Conservation (phyloP, 1,140 invertebrate species). For the Zaprionus vittiger region DNA sequence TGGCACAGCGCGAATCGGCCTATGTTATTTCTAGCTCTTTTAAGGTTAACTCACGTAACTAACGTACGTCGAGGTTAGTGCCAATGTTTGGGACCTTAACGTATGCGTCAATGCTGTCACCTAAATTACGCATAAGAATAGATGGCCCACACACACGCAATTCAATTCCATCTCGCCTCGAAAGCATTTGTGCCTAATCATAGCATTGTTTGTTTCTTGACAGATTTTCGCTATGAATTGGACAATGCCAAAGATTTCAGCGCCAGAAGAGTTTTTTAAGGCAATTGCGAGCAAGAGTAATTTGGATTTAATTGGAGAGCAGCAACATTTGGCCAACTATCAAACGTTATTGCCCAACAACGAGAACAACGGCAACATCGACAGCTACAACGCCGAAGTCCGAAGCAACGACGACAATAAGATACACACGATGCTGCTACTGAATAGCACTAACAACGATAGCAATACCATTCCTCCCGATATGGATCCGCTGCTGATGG, state of each 20-base stretch:
- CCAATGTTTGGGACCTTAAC: neutral
- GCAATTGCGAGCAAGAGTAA: conserved; percentile 35
- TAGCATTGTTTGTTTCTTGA: conserved; percentile 13
- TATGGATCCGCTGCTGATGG: conserved; percentile 84
- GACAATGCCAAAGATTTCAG: conserved; percentile 35
- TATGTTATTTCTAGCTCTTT: conserved; percentile 36
- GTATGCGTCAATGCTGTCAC: neutral
- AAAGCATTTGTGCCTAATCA: neutral
- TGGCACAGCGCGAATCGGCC: conserved; percentile 50
- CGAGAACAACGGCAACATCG: neutral
- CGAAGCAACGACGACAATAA: neutral
- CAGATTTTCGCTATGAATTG: conserved; percentile 73
- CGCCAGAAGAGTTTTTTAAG: conserved; percentile 34
- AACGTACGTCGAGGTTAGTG: neutral
- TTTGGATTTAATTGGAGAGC: conserved; percentile 36
- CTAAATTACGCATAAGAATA: conserved; percentile 10
- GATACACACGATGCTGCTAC: conserved; percentile 14
- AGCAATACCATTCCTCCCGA: conserved; percentile 28
- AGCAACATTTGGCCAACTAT: conserved; percentile 33
- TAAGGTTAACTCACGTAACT: neutral
- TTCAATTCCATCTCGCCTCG: neutral
- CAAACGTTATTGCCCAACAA: neutral
- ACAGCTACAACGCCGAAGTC: neutral
- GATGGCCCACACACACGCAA: conserved; percentile 20
- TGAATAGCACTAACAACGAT: conserved; percentile 36